Percentiles rank a stretch among this genome's conserved stretches.
phyloP scores from a whole-genome alignment of 2,797 vertebrate species.

The Decapterus maruadsi region DNA sequence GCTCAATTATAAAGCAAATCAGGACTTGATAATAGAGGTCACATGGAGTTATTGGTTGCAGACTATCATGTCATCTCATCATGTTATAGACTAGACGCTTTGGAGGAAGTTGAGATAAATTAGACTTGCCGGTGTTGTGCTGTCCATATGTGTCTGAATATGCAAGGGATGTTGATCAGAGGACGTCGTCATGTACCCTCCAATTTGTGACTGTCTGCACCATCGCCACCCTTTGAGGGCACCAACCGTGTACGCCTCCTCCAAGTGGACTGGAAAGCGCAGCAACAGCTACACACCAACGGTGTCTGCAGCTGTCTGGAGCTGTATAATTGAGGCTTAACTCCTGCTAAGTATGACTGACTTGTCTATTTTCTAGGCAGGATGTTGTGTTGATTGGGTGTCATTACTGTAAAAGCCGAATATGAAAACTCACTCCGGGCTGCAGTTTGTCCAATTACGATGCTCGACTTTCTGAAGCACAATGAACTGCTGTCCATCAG shows the following conservation, averaged over 20 bases:
- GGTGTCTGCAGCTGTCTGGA: no score
- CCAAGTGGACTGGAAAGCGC: no score
- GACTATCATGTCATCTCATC: background rate
- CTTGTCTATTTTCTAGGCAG: slow-evolving; percentile 17
- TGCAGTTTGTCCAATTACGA: slow-evolving; percentile 33
- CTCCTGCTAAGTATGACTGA: slow-evolving; percentile 18
- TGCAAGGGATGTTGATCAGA: no score
- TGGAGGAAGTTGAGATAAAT: slow-evolving; percentile 6
- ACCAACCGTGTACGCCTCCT: no score
- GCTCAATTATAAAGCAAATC: slow-evolving; percentile 1
- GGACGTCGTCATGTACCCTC: no score
- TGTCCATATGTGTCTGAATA: no score
- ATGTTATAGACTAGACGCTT: slow-evolving; percentile 17
- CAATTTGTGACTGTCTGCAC: no score
- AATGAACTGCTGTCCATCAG: slow-evolving; percentile 44
- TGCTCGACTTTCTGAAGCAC: slow-evolving; percentile 28
- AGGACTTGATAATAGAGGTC: background rate
- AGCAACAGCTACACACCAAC: no score
- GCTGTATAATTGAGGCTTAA: background rate
- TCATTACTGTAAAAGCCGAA: slow-evolving; percentile 35
- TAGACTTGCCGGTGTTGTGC: no score
- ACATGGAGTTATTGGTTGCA: background rate
- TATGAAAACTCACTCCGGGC: slow-evolving; percentile 31
- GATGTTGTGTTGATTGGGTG: slow-evolving; percentile 16
- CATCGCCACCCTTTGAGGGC: no score